Percentiles rank a stretch among this genome's conserved stretches.
phyloP scores from a whole-genome alignment of 2,113 vertebrate genomes.

The Leucopternis melanops region DNA sequence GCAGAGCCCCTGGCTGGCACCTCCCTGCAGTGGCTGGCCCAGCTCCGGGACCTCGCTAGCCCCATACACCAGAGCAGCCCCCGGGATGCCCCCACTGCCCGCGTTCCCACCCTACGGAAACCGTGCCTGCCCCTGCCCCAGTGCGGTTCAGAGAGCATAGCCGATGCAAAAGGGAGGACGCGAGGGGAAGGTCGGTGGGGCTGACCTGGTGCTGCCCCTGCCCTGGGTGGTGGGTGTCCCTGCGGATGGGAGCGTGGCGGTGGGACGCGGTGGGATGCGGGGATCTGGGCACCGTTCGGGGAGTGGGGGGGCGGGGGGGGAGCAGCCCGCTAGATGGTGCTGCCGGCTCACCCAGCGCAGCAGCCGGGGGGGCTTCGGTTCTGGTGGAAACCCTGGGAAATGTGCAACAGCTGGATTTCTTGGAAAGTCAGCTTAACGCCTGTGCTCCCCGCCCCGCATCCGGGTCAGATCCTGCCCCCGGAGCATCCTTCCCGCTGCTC shows the following conservation, averaged over 20 bases:
- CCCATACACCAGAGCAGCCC: neutral
- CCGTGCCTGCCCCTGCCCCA: neutral
- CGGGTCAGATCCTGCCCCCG: neutral
- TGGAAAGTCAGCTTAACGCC: neutral
- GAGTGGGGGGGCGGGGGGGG: neutral
- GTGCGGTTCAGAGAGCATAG: no score
- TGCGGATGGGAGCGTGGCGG: neutral
- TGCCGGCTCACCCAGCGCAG: neutral
- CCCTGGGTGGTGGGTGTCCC: neutral
- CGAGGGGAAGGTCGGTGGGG: neutral
- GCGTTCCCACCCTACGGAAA: neutral
- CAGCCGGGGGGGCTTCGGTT: neutral
- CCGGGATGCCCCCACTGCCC: no score
- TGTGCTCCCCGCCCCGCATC: fast-evolving
- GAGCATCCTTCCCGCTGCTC: neutral
- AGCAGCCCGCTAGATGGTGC: conserved; percentile 67
- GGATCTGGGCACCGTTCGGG: neutral
- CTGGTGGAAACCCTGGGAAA: neutral
- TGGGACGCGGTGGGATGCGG: neutral
- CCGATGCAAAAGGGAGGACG: fast-evolving
- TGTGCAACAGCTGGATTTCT: neutral
- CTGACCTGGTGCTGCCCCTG: neutral
- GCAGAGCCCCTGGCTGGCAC: neutral
- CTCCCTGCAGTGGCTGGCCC: neutral
- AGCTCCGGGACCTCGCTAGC: neutral